phyloP scores from a whole-genome alignment of 2,797 vertebrate species.

The Leucoraja ocellata region DNA sequence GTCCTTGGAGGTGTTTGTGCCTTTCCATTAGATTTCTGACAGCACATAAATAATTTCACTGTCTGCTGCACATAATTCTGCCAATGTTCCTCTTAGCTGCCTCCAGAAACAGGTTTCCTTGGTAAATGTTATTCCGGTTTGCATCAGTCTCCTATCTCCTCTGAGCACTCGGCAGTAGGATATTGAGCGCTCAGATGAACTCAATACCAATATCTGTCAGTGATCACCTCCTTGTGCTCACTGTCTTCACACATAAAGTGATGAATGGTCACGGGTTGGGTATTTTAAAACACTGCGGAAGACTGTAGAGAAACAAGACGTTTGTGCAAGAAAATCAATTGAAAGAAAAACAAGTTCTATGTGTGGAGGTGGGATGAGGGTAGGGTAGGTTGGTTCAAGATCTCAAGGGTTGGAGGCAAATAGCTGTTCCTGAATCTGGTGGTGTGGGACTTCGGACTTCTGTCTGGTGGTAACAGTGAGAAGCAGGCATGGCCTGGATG shows the following conservation, averaged over 20 bases:
- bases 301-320: no score
- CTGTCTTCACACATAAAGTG: no score
- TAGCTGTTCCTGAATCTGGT: no score
- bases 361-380: no score
- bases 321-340: no score
- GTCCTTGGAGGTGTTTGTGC: neutral
- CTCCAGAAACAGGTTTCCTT: neutral
- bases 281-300: neutral
- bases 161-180: neutral
- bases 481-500: no score
- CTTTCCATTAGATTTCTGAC: conserved; percentile 8
- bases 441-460: no score
- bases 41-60: neutral
- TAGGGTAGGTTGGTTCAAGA: no score
- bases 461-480: no score
- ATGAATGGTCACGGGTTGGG: neutral
- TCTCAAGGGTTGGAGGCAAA: no score
- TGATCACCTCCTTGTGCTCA: neutral
- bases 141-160: neutral
- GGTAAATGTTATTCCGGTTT: conserved; percentile 7
- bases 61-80: neutral
- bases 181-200: neutral
- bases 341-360: no score
- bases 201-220: no score
- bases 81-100: neutral